These are phyloP conservation scores for Parotocinclus haroldoi DNA, from an alignment of 2,797 vertebrate species.

Conservation along the genomic window DNA sequence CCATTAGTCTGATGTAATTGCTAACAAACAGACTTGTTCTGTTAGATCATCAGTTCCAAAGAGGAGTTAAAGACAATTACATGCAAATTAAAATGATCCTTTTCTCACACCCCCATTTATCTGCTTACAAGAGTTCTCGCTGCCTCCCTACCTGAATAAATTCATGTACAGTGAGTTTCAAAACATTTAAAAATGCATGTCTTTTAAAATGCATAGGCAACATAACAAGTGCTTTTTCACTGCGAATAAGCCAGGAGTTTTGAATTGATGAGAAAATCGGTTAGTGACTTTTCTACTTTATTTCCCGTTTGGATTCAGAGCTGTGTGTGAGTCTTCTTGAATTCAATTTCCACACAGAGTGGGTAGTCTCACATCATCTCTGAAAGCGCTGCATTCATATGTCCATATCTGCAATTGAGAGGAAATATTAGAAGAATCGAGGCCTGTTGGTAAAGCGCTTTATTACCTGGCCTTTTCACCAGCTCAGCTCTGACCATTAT, in stretches of 20 bases:
- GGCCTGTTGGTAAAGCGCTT: slow-evolving; percentile 33
- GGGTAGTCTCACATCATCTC: slow-evolving; percentile 5
- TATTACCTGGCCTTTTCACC: slow-evolving; percentile 29
- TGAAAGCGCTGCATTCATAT: too few relatives aligned
- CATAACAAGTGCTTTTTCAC: slow-evolving; percentile 26
- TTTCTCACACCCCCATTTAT: slow-evolving; percentile 38
- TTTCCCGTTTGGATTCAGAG: slow-evolving; percentile 11
- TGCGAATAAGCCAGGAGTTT: slow-evolving; percentile 5
- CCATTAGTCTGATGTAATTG: slow-evolving; percentile 53
- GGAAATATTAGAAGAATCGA: slow-evolving; percentile 32
- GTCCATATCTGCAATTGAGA: slow-evolving; percentile 39
- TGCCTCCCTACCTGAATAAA: background rate
- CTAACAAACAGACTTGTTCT: slow-evolving; percentile 47
- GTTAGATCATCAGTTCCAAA: slow-evolving; percentile 42
- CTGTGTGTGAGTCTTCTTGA: slow-evolving; percentile 17
- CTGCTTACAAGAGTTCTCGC: slow-evolving; percentile 34
- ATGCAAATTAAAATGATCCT: slow-evolving; percentile 50
- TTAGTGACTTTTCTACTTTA: slow-evolving; percentile 31
- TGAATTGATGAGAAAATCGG: slow-evolving; percentile 21
- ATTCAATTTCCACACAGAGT: slow-evolving; percentile 27
- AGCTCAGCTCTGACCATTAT: slow-evolving; percentile 39
- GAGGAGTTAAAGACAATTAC: slow-evolving; percentile 49
- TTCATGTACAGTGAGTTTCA: slow-evolving; percentile 25
- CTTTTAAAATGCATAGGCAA: slow-evolving; percentile 23
- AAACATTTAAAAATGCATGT: slow-evolving; percentile 29